Evolutionary conservation across 2,113 vertebrate genomes (phyloP).

Genomic region (Nothobranchius furzeri): DNA sequence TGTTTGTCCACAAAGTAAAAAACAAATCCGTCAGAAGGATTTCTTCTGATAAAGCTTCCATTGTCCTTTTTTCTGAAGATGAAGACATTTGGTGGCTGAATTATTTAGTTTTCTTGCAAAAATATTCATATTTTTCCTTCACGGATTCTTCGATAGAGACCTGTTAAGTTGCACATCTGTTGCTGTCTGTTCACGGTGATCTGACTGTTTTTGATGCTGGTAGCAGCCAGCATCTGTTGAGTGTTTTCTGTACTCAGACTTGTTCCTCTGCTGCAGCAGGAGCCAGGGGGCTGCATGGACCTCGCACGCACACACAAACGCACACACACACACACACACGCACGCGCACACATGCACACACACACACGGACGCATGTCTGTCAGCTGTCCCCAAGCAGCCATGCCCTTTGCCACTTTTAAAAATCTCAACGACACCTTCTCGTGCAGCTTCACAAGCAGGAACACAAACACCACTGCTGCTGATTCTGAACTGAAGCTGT

Average conservation of each 20-base stretch:
- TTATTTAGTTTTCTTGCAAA: too few species aligned
- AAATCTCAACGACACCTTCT: not conserved
- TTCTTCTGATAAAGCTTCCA: too few species aligned
- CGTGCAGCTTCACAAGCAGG: too few species aligned
- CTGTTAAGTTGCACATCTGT: not conserved
- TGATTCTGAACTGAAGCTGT: slow-evolving; percentile 30
- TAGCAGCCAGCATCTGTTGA: slow-evolving; percentile 29
- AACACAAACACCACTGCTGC: slow-evolving; percentile 15
- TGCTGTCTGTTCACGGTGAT: not conserved
- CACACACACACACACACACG: too few species aligned
- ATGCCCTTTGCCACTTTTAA: slow-evolving; percentile 39
- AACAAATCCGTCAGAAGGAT: too few species aligned
- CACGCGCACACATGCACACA: too few species aligned
- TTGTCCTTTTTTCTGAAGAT: too few species aligned
- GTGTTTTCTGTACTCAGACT: slow-evolving; percentile 26
- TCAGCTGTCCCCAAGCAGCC: slow-evolving; percentile 11
- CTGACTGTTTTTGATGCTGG: slow-evolving; percentile 9
- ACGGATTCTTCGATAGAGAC: not conserved
- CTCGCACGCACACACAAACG: not conserved
- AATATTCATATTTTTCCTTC: not conserved
- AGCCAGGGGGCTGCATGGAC: slow-evolving; percentile 73
- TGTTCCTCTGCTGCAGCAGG: slow-evolving; percentile 54
- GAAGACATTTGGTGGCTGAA: too few species aligned
- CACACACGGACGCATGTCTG: not conserved
- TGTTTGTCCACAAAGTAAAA: too few species aligned